These are phyloP conservation scores for Caenorhabditis brenneri DNA, from an alignment of 1,140 invertebrate genomes.

Conservation along the genomic window DNA sequence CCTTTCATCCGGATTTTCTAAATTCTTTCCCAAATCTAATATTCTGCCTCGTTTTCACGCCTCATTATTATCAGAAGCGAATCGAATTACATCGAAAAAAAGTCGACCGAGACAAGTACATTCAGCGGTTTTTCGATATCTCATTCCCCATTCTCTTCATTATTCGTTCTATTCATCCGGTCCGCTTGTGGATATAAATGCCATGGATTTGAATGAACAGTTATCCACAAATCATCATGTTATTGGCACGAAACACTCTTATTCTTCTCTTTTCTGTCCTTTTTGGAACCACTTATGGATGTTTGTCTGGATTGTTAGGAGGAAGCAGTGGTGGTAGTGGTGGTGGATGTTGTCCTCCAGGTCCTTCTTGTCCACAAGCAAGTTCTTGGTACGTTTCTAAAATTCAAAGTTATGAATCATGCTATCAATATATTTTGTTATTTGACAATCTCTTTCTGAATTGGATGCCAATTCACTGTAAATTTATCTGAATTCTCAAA, in stretches of 20 bases:
- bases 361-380: not conserved
- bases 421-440: too few relatives aligned
- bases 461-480: too few relatives aligned
- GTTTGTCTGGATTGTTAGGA: not conserved
- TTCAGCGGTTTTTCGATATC: constrained; percentile 6
- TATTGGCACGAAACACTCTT: not conserved
- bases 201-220: not conserved
- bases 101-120: constrained; percentile 28
- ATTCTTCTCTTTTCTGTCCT: not conserved
- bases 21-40: not conserved
- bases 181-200: not conserved
- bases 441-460: too few relatives aligned
- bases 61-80: constrained; percentile 21
- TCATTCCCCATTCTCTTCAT: not conserved
- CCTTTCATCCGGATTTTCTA: not conserved
- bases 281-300: not conserved
- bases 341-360: not conserved
- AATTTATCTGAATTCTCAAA: too few relatives aligned
- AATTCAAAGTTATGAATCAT: too few relatives aligned
- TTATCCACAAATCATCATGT: constrained; percentile 13
- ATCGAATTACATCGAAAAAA: not conserved
- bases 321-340: not conserved
- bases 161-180: constrained; percentile 1
- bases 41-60: not conserved
- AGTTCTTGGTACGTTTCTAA: constrained; percentile 12